Evolutionary conservation across 2,113 vertebrate species (phyloP).

Genomic region (Notarius lentiginosus): DNA sequence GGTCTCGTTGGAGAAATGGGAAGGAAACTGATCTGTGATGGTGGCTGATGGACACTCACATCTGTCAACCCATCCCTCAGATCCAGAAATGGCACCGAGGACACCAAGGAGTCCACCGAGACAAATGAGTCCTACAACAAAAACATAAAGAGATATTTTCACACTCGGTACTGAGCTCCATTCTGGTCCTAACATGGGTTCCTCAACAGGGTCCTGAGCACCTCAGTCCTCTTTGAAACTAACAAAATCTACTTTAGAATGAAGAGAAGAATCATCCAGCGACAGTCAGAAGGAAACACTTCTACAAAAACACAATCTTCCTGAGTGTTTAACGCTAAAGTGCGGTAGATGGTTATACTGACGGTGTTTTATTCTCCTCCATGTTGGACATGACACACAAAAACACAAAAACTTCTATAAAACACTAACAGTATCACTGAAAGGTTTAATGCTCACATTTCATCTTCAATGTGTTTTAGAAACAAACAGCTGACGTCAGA

Average conservation of each 20-base stretch:
- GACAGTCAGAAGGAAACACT: background rate
- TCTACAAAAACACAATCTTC: background rate
- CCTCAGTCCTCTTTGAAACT: background rate
- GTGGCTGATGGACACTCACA: conserved; percentile 74
- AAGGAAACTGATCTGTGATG: conserved; percentile 66
- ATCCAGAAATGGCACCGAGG: conserved; percentile 34
- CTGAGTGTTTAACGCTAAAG: background rate
- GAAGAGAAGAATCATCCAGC: background rate
- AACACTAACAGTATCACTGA: background rate
- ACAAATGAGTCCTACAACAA: conserved; percentile 28
- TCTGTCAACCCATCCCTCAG: conserved; percentile 13
- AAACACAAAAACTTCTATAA: no score
- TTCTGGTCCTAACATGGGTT: background rate
- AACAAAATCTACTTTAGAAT: background rate
- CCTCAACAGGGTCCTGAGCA: no score
- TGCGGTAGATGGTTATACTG: background rate
- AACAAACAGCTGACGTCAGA: background rate
- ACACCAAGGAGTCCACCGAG: conserved; percentile 54
- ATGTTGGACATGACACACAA: background rate
- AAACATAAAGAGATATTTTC: background rate
- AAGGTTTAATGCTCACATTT: background rate
- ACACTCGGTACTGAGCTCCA: background rate
- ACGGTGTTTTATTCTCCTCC: background rate
- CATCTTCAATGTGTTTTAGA: background rate
- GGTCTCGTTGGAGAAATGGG: conserved; percentile 50